phyloP scores from a whole-genome alignment of 1,140 invertebrate species.

The Camponotus pennsylvanicus region DNA sequence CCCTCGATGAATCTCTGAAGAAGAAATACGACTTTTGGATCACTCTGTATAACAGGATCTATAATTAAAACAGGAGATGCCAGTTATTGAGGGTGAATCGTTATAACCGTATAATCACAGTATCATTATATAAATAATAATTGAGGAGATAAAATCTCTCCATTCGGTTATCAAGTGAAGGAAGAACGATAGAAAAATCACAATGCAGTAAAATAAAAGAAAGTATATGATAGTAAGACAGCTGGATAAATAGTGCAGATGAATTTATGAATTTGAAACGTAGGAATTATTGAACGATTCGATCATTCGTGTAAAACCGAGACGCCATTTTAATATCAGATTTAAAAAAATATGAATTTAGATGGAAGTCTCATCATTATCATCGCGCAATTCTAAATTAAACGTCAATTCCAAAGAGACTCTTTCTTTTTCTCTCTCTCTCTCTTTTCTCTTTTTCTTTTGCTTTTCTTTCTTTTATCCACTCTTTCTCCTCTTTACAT shows the following conservation, averaged over 20 bases:
- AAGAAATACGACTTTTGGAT: neutral
- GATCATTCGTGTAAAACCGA: conserved; percentile 19
- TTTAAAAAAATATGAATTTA: conserved; percentile 17
- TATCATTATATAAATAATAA: conserved; percentile 61
- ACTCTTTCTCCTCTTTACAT: neutral
- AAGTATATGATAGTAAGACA: conserved; percentile 7
- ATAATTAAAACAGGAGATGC: conserved; percentile 61
- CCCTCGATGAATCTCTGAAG: neutral
- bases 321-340: conserved; percentile 17
- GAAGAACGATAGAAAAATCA: conserved; percentile 1
- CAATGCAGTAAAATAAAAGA: conserved; percentile 36
- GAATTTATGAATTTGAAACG: conserved; percentile 50
- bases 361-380: neutral
- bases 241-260: conserved; percentile 38
- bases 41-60: conserved; percentile 37
- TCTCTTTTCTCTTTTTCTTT: no score
- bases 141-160: conserved; percentile 30
- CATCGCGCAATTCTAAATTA: neutral
- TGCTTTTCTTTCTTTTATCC: neutral
- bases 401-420: neutral
- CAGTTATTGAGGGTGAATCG: conserved; percentile 58
- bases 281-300: conserved; percentile 24
- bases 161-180: conserved; percentile 49
- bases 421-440: neutral
- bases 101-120: conserved; percentile 50